Percentiles rank a stretch among this genome's conserved stretches.
phyloP scores from a whole-genome alignment of 2,797 vertebrate genomes.

The Acrossocheilus fasciatus region DNA sequence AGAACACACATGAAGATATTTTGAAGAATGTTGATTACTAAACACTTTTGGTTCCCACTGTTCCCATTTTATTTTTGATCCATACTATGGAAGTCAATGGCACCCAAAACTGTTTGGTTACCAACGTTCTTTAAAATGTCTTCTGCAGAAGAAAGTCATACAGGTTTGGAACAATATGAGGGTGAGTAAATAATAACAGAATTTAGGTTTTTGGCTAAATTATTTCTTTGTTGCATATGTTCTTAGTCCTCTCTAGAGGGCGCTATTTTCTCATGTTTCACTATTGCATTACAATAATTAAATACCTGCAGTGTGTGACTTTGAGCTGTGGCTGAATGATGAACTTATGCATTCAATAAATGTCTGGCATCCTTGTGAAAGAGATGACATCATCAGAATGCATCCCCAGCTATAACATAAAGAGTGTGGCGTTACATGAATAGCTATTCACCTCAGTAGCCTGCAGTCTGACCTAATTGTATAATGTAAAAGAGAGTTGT shows the following conservation, averaged over 20 bases:
- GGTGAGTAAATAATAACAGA: neutral
- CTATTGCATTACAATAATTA: neutral
- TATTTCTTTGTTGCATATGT: neutral
- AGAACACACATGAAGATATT: neutral
- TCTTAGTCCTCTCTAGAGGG: constrained; percentile 6
- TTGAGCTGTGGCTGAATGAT: neutral
- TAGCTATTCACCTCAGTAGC: neutral
- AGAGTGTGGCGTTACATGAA: neutral
- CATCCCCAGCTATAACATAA: neutral
- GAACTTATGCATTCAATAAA: neutral
- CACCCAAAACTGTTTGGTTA: neutral
- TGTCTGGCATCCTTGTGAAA: neutral
- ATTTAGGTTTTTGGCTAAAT: neutral
- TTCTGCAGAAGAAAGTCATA: neutral
- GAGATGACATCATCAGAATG: neutral
- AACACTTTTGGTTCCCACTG: neutral
- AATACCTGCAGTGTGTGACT: neutral
- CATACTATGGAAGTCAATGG: neutral
- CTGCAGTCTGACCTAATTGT: neutral
- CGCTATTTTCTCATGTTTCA: neutral
- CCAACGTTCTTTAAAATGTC: neutral
- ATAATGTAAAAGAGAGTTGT: neutral
- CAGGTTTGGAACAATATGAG: neutral
- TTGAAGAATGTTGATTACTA: neutral
- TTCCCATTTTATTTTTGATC: too few species aligned